Evolutionary conservation across 2,113 vertebrate species (phyloP).

Genomic region (Nesospiza acunhae): DNA sequence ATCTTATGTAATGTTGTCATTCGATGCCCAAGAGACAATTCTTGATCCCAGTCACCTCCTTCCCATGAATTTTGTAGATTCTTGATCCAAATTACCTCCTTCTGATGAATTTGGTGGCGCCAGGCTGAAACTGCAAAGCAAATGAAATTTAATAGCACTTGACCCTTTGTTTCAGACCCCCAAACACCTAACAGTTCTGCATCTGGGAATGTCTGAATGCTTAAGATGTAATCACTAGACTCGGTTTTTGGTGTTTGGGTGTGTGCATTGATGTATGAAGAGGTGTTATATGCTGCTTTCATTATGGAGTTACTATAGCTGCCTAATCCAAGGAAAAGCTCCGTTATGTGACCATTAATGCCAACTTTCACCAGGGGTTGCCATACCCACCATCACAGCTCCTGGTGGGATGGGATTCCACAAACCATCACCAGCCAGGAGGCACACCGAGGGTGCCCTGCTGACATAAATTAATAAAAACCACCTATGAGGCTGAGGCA

Average conservation of each 20-base stretch:
- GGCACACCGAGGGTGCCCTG: fast-evolving
- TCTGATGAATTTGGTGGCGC: fast-evolving
- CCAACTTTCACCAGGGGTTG: fast-evolving
- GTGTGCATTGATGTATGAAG: neutral
- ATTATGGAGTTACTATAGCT: too few species aligned
- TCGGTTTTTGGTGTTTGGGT: neutral
- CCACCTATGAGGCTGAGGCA: neutral
- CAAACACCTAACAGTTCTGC: neutral
- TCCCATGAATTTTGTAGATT: neutral
- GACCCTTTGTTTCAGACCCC: neutral
- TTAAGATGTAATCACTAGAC: neutral
- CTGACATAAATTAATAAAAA: too few species aligned
- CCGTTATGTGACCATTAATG: neutral
- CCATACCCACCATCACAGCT: neutral
- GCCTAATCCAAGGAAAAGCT: neutral
- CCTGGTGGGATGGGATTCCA: neutral
- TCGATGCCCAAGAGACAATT: neutral
- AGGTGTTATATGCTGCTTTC: neutral
- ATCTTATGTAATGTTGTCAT: neutral
- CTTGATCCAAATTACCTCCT: neutral
- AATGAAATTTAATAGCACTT: neutral
- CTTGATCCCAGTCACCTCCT: neutral
- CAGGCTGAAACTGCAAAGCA: neutral
- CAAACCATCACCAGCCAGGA: neutral
- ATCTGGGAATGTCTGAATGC: neutral